phyloP scores from a whole-genome alignment of 1,140 invertebrate genomes.

The Drosophila lacertosa region DNA sequence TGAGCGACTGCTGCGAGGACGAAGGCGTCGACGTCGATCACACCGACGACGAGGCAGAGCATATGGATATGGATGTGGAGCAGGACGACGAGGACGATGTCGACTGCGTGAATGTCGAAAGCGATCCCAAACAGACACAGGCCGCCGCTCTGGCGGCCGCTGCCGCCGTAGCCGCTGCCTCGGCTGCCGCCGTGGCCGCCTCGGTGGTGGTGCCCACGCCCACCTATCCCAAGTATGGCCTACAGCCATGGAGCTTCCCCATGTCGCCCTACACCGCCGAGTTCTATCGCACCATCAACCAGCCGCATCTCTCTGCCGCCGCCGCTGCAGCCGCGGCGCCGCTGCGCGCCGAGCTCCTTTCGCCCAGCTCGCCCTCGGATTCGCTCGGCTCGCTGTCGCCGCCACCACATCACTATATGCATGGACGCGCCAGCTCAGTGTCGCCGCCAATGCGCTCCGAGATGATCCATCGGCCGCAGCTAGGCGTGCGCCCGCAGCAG shows the following conservation, averaged over 20 bases:
- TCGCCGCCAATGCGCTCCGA: conserved; percentile 81
- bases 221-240: conserved; percentile 77
- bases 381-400: conserved; percentile 79
- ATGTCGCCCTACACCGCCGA: conserved; percentile 81
- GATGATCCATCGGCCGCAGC: conserved; percentile 71
- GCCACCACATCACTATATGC: conserved; percentile 78
- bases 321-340: conserved; percentile 56
- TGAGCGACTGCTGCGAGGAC: conserved; percentile 77
- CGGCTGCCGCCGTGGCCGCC: conserved; percentile 62
- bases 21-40: conserved; percentile 80
- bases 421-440: conserved; percentile 77
- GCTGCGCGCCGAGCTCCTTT: conserved; percentile 66
- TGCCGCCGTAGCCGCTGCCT: conserved; percentile 62
- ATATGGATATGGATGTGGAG: conserved; percentile 41
- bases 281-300: conserved; percentile 80
- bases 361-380: conserved; percentile 79
- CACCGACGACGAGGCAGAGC: conserved; percentile 67
- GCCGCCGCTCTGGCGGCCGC: conserved; percentile 70
- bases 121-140: conserved; percentile 70
- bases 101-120: conserved; percentile 70
- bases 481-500: conserved; percentile 62
- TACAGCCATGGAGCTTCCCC: conserved; percentile 79
- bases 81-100: conserved; percentile 70
- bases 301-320: conserved; percentile 60
- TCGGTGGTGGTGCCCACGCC: conserved; percentile 79